These are phyloP conservation scores for Ptyas mucosa DNA, from an alignment of 2,113 vertebrate species.

Conservation along the genomic window DNA sequence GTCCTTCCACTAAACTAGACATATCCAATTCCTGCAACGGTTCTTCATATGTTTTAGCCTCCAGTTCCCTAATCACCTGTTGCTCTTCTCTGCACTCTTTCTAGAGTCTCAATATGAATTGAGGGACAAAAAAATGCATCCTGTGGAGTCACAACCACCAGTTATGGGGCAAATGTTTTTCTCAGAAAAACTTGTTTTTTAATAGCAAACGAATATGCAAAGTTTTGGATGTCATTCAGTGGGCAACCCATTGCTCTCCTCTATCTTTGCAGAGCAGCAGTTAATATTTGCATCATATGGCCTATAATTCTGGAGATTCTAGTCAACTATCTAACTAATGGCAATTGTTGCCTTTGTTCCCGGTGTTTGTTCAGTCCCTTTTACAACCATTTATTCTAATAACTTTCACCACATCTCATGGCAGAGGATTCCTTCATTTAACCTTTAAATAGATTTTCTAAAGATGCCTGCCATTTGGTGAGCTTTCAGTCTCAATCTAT, in stretches of 20 bases:
- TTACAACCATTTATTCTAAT: not conserved
- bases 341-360: not conserved
- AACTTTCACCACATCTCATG: not conserved
- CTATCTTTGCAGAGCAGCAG: not conserved
- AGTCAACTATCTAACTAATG: not conserved
- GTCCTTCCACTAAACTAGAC: not conserved
- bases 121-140: not conserved
- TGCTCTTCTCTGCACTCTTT: not conserved
- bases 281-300: not conserved
- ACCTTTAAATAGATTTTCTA: not conserved
- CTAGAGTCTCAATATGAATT: not conserved
- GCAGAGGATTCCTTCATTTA: not conserved
- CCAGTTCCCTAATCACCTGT: not conserved
- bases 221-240: not conserved
- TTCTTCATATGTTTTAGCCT: not conserved
- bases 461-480: not conserved
- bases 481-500: not conserved
- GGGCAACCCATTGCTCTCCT: not conserved
- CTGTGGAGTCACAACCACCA: not conserved
- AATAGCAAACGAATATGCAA: not conserved
- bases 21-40: not conserved
- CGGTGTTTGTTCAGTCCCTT: not conserved
- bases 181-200: not conserved
- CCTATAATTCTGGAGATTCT: not conserved
- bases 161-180: not conserved